Evolutionary conservation across 1,140 invertebrate genomes (phyloP), one percentile per base, ranked within the genome.

Genomic region (Cepaea nemoralis): DNA sequence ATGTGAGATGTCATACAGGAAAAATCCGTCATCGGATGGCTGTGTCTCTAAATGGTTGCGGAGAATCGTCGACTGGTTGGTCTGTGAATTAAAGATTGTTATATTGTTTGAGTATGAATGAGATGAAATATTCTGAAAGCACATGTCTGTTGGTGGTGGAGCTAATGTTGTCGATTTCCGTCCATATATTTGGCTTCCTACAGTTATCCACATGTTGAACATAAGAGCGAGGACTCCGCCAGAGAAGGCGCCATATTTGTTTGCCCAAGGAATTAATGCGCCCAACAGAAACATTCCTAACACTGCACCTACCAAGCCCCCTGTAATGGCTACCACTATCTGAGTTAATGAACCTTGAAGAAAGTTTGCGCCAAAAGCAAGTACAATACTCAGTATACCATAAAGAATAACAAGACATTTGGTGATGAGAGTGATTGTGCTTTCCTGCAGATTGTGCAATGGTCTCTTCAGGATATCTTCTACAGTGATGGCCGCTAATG

Each of bases 401-500:
- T 45, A 45, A 10, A 45, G 42, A 45, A 45, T 10, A 45, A 45
- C 42, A 22, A 89, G 92, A 3, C 90, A 86, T 87, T 95, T 95
- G 0, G 95, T 95, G 14, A 96, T 90, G 80, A 94, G 92, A 0
- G 95, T 95, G 59, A 94, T 94, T 88, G 93, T 94, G 19, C 93
- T 90, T 14, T 95, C 94, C 5, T 94, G 93, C 67, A 96, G 89
- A 80, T 94, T 93, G 27, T 94, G 93, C 22, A 94, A 93, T 37
- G 95, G 93, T 59, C 94, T 94, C 50, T 93, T 93, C 0, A 97
- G 91, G 71, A 97, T 93, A 91, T 98, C 97, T 91, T 98, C 95
- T 86, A 96, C 94, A 1, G 95, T 95, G 16, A 98, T 95, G 0
- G 97, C 97, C 0, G 97, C 95, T 76, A 98, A 91, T 0, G 96